Conservation (phyloP, 2,888 invertebrate species). For the Leucoptera coffeella region DNA sequence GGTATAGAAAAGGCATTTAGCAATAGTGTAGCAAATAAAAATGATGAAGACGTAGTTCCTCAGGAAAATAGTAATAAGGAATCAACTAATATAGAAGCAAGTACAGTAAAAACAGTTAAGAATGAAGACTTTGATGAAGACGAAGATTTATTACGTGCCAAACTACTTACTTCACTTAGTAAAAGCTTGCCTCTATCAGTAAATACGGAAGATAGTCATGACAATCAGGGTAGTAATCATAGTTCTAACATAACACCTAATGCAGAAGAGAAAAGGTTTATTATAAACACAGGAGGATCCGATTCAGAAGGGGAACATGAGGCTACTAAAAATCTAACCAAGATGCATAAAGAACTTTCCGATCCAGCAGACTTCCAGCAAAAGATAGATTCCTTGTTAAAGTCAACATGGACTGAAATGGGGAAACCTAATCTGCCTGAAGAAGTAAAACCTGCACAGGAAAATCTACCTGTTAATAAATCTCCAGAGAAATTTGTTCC, state of each 20-base stretch:
- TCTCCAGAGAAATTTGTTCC: conserved; percentile 29
- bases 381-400: conserved; percentile 34
- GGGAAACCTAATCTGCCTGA: conserved; percentile 24
- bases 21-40: conserved; percentile 9
- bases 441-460: conserved; percentile 16
- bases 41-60: conserved; percentile 7
- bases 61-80: conserved; percentile 5
- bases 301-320: conserved; percentile 48
- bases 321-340: conserved; percentile 41
- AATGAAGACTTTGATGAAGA: conserved; percentile 50
- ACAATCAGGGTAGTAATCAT: background rate
- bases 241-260: conserved; percentile 3
- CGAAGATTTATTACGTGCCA: conserved; percentile 54
- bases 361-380: conserved; percentile 37
- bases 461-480: conserved; percentile 11
- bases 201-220: background rate
- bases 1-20: conserved; percentile 28
- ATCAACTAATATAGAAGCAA: too few species aligned
- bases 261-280: conserved; percentile 30
- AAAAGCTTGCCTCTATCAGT: conserved; percentile 40
- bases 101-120: too few species aligned
- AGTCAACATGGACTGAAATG: conserved; percentile 33
- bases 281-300: conserved; percentile 34
- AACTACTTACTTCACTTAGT: conserved; percentile 52
- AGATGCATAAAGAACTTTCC: conserved; percentile 41